Conservation (phyloP, 2,113 vertebrate genomes). For the Connochaetes taurinus region DNA sequence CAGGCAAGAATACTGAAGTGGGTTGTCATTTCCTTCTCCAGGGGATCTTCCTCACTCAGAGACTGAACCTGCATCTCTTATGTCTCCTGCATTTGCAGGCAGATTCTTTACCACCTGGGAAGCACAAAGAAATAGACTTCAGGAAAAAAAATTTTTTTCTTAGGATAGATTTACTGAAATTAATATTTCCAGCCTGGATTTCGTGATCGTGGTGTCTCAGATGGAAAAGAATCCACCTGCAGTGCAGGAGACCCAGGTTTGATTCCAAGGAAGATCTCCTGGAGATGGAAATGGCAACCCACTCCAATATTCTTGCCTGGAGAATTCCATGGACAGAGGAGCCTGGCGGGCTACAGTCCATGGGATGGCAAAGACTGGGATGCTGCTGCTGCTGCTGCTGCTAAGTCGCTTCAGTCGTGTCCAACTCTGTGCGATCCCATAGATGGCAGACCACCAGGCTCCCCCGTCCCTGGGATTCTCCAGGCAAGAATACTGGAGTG, state of each 20-base stretch:
- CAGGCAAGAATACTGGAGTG: too few species aligned
- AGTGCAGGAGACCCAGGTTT: not conserved
- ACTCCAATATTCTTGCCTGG: too few species aligned
- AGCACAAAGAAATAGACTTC: not conserved
- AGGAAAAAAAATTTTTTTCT: not conserved
- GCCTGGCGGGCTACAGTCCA: too few species aligned
- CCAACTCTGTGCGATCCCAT: too few species aligned
- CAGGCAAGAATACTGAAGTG: not conserved
- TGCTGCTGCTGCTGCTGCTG: too few species aligned
- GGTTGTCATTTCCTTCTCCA: not conserved
- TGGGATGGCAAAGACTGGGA: too few species aligned
- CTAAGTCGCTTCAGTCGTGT: too few species aligned
- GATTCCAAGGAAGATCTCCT: too few species aligned
- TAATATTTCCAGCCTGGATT: not conserved
- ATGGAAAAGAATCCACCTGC: not conserved
- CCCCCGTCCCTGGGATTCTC: too few species aligned
- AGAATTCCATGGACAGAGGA: too few species aligned
- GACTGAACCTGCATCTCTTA: not conserved
- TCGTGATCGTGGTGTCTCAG: not conserved
- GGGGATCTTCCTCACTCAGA: not conserved
- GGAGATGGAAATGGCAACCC: too few species aligned
- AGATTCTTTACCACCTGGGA: not conserved
- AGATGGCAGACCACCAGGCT: too few species aligned
- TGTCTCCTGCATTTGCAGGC: not conserved
- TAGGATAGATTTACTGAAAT: not conserved